Evolutionary conservation across 2,113 vertebrate species (phyloP), one percentile per base, ranked within the genome.

Genomic region (Perca flavescens): DNA sequence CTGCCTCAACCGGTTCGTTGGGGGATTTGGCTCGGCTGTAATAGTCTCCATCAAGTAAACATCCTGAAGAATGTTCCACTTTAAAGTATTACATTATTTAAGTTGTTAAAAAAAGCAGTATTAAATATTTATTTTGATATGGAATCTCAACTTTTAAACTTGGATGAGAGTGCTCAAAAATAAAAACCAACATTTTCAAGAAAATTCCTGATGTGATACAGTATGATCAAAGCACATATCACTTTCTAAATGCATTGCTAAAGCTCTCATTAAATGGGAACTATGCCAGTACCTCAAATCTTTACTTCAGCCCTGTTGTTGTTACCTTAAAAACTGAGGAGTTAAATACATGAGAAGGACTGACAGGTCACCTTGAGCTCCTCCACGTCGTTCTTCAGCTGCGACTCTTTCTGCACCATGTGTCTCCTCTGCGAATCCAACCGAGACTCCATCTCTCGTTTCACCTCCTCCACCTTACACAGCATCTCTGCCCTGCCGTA

Each of bases 361-460:
- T 57, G 46, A 77, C 46, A 28, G 54, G 16, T 88, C 93, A 97
- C 97, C 96, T 97, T 97, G 8, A 97, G 94, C 71, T 97, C 96
- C 85, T 97, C 96, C 80, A 97, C 96, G 77, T 97, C 96, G 13
- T 92, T 96, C 93, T 96, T 97, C 85, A 97, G 91, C 82, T 96
- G 80, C 21, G 95, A 96, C 88, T 97, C 97, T 85, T 97, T 97
- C 90, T 97, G 96, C 85, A 97, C 97, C 97, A 97, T 97, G 86
- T 98, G 96, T 84, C 97, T 95, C 88, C 97, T 96, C 92, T 97
- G 97, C 3, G 97, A 97, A 92, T 97, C 96, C 92, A 97, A 90
- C 46, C 96, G 94, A 31, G 96, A 97, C 89, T 97, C 96, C 96
- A 97, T 97, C 92, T 97, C 97, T 76, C 94, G 95, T 80, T 96